These are phyloP conservation scores for Galagoides demidoff DNA, from an alignment of 2,797 vertebrate species.

Conservation along the genomic window DNA sequence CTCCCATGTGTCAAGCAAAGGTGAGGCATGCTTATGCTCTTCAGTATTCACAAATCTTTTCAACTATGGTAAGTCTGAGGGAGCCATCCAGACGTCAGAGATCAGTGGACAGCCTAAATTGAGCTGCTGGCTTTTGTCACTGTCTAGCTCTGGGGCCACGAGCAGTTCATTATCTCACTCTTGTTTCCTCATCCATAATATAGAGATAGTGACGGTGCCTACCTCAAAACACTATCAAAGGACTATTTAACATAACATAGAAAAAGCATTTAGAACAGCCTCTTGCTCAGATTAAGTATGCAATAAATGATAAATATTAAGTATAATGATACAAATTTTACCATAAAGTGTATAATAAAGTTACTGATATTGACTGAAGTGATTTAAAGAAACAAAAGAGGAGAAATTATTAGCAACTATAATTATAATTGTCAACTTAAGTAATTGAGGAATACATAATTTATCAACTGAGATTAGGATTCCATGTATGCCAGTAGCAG, in stretches of 20 bases:
- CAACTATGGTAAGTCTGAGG: not conserved
- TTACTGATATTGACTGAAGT: not conserved
- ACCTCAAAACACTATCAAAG: slow-evolving; percentile 25
- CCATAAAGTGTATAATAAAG: not conserved
- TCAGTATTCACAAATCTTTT: not conserved
- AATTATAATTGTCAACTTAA: slow-evolving; percentile 4
- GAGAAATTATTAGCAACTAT: not conserved
- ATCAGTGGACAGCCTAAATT: not conserved
- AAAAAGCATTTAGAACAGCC: slow-evolving; percentile 14
- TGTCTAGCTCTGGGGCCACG: not conserved
- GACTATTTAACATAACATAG: not conserved
- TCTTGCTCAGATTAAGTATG: not conserved
- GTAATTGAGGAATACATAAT: not conserved
- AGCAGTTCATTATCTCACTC: not conserved
- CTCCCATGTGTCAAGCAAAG: not conserved
- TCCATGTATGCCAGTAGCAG: not conserved
- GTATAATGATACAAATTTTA: not conserved
- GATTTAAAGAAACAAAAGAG: slow-evolving; percentile 44
- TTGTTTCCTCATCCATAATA: not conserved
- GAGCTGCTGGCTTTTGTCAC: not conserved
- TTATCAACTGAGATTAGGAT: slow-evolving; percentile 35
- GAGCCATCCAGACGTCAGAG: not conserved
- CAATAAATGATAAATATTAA: slow-evolving; percentile 5
- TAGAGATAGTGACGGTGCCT: not conserved
- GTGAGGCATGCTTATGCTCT: not conserved